These are phyloP conservation scores for Brienomyrus brachyistius DNA, from an alignment of 2,113 vertebrate species.

Conservation along the genomic window DNA sequence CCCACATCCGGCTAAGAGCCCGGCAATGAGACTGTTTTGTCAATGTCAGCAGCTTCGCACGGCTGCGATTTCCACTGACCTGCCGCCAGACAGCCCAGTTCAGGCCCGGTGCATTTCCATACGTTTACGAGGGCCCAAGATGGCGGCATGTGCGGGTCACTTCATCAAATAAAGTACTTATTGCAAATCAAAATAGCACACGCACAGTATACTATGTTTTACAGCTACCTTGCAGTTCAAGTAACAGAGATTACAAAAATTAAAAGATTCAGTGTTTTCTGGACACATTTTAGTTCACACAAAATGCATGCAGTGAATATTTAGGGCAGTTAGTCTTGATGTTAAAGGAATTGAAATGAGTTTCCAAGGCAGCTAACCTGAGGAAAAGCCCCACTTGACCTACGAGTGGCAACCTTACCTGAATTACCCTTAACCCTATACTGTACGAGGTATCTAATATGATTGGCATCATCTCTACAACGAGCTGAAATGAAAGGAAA, in stretches of 20 bases:
- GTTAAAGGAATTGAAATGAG: background rate
- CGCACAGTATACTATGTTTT: background rate
- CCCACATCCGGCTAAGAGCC: slow-evolving; percentile 52
- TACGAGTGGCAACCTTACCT: background rate
- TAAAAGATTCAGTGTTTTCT: background rate
- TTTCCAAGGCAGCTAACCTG: background rate
- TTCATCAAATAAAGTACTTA: background rate
- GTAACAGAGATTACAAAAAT: background rate
- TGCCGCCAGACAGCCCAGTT: slow-evolving; percentile 42
- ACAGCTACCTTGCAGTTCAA: background rate
- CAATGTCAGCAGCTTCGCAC: slow-evolving; percentile 58
- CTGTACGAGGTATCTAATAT: too few species aligned
- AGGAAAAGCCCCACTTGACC: background rate
- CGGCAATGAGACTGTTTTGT: slow-evolving; percentile 59
- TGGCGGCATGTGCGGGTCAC: background rate
- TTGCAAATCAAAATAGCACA: background rate
- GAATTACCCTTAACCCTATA: background rate
- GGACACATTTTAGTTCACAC: background rate
- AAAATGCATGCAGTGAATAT: background rate
- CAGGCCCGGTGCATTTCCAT: background rate
- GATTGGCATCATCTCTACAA: background rate
- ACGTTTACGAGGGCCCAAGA: background rate
- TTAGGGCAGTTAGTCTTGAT: background rate
- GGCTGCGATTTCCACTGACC: slow-evolving; percentile 54
- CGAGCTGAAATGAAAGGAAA: background rate